A percentile compares a stretch with the other conserved stretches of the same genome.
Conservation (phyloP, 1,140 invertebrate genomes). For the Doryteuthis pealeii region DNA sequence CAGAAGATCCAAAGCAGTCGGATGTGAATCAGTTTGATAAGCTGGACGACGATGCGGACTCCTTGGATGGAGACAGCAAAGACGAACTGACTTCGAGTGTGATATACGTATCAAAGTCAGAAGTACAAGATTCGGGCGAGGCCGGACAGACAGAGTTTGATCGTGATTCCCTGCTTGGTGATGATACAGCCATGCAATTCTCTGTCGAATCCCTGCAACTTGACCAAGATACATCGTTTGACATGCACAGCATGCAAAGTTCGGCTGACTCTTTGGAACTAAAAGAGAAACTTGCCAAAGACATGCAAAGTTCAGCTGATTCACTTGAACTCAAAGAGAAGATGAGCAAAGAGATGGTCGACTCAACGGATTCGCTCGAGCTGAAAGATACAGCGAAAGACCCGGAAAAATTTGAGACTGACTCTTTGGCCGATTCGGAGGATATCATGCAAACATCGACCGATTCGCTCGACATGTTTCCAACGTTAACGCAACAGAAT, state of each 20-base stretch:
- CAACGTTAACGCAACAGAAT: constrained; percentile 35
- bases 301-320: constrained; percentile 66
- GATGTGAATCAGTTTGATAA: constrained; percentile 30
- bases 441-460: constrained; percentile 46
- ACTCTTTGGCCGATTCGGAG: constrained; percentile 63
- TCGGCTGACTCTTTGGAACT: constrained; percentile 26
- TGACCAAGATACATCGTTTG: constrained; percentile 27
- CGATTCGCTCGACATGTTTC: constrained; percentile 49
- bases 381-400: constrained; percentile 45
- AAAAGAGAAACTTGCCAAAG: neutral
- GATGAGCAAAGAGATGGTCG: constrained; percentile 45
- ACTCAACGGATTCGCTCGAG: constrained; percentile 69
- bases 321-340: constrained; percentile 65
- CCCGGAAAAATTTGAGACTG: constrained; percentile 39
- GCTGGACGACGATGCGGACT: constrained; percentile 44
- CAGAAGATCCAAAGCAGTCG: constrained; percentile 27
- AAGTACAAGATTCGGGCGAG: neutral
- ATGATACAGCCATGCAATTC: constrained; percentile 54
- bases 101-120: constrained; percentile 25
- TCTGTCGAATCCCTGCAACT: constrained; percentile 48
- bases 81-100: constrained; percentile 52
- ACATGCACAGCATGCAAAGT: constrained; percentile 45
- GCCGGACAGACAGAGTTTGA: constrained; percentile 23
- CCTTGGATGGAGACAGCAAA: constrained; percentile 50
- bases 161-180: constrained; percentile 41